These are phyloP conservation scores for Triplophysa tibetana DNA, from an alignment of 2,113 vertebrate genomes.

Conservation along the genomic window DNA sequence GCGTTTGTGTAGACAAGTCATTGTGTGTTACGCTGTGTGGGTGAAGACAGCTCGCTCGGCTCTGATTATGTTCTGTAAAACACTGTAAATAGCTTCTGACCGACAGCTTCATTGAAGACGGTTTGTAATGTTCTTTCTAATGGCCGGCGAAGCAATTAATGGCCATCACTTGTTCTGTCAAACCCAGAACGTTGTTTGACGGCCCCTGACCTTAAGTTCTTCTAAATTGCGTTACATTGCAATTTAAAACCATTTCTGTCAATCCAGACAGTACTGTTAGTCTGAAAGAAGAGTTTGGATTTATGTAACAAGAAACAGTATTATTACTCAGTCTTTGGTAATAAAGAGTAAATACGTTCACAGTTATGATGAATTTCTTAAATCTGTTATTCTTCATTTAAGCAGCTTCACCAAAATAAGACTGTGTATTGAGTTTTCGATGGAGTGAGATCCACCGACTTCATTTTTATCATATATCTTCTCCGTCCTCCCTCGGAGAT, in stretches of 20 bases:
- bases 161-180: neutral
- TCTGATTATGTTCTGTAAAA: slow-evolving; percentile 23
- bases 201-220: slow-evolving; percentile 24
- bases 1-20: neutral
- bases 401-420: slow-evolving; percentile 11
- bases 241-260: slow-evolving; percentile 24
- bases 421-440: slow-evolving; percentile 4
- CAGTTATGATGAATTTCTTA: neutral
- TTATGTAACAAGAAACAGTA: slow-evolving; percentile 11
- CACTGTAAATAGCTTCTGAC: slow-evolving; percentile 4
- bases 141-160: slow-evolving; percentile 3
- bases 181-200: neutral
- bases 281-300: slow-evolving; percentile 3
- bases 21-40: neutral
- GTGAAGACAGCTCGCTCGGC: slow-evolving; percentile 24
- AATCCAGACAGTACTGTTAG: slow-evolving; percentile 10
- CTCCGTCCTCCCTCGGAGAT: neutral
- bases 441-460: neutral
- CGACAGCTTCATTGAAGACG: slow-evolving; percentile 15
- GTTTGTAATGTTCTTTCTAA: slow-evolving; percentile 12
- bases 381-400: neutral
- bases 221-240: neutral
- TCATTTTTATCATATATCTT: slow-evolving; percentile 11
- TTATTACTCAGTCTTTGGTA: neutral
- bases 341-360: slow-evolving; percentile 12